Evolutionary conservation across 2,113 vertebrate genomes (phyloP).

Genomic region (Aix galericulata): DNA sequence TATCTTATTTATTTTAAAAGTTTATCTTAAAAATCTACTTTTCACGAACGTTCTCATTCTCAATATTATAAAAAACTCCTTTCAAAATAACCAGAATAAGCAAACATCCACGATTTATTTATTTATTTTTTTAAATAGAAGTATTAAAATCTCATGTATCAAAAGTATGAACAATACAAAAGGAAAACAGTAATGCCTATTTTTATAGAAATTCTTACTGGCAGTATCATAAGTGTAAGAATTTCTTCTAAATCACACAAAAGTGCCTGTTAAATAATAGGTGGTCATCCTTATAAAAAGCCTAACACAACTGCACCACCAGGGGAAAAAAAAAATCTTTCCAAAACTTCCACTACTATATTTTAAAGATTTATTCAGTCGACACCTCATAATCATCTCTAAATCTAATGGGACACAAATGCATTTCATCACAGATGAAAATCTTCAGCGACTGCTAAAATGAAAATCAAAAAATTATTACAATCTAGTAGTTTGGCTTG

Average conservation of each 20-base stretch:
- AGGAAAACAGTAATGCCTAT: not conserved
- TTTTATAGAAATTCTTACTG: not conserved
- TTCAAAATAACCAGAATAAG: not conserved
- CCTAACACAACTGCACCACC: not conserved
- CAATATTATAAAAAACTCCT: not conserved
- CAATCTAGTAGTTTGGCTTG: conserved; percentile 87
- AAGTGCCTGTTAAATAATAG: not conserved
- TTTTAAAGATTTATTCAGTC: conserved; percentile 77
- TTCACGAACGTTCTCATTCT: not conserved
- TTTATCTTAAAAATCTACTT: not conserved
- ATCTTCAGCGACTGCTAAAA: conserved; percentile 82
- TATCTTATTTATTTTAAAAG: not conserved
- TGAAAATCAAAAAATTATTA: conserved; percentile 94
- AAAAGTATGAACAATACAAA: not conserved
- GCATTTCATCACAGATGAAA: conserved; percentile 89
- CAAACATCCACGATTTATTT: not conserved
- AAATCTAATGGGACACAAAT: conserved; percentile 83
- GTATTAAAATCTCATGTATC: not conserved
- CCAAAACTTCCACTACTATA: conserved; percentile 7
- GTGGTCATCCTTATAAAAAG: not conserved
- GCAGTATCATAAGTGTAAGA: not conserved
- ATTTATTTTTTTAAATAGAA: not conserved
- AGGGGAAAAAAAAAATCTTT: not conserved
- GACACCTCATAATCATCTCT: conserved; percentile 80
- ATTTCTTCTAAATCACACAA: not conserved